Conservation (phyloP, 2,888 invertebrate genomes). For the Trachelus troglodyta region DNA sequence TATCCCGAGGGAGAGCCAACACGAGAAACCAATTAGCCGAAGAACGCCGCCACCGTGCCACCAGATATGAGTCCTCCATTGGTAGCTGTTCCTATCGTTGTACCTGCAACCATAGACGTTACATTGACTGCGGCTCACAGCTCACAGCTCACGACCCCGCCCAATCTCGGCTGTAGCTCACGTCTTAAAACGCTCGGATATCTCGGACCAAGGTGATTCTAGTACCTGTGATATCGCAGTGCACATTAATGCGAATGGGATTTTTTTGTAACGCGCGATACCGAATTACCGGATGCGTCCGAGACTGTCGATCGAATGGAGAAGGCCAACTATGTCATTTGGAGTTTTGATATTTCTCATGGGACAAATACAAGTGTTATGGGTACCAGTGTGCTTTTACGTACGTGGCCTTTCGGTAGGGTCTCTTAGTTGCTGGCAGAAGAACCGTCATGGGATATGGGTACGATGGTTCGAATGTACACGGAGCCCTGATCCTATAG, state of each 20-base stretch:
- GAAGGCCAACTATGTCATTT: neutral
- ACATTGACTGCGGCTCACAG: neutral
- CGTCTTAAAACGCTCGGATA: conserved; percentile 1
- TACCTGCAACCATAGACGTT: conserved; percentile 35
- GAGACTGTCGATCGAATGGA: neutral
- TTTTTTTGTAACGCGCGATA: conserved; percentile 5
- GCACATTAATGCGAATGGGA: conserved; percentile 2
- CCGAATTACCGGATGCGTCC: neutral
- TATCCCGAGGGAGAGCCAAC: conserved; percentile 62
- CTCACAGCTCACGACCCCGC: neutral
- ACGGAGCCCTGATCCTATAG: neutral
- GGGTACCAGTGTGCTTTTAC: neutral
- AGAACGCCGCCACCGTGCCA: conserved; percentile 52
- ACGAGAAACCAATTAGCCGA: conserved; percentile 66
- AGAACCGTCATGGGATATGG: neutral
- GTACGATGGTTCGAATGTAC: neutral
- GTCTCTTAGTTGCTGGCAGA: neutral
- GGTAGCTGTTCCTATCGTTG: conserved; percentile 31
- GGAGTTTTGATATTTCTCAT: neutral
- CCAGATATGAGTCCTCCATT: conserved; percentile 41
- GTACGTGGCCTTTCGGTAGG: neutral
- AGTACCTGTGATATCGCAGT: neutral
- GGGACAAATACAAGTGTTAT: neutral
- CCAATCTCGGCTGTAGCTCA: neutral
- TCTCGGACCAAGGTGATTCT: neutral